Evolutionary conservation across 2,888 invertebrate genomes (phyloP).

Genomic region (Toxonevra muliebris): DNA sequence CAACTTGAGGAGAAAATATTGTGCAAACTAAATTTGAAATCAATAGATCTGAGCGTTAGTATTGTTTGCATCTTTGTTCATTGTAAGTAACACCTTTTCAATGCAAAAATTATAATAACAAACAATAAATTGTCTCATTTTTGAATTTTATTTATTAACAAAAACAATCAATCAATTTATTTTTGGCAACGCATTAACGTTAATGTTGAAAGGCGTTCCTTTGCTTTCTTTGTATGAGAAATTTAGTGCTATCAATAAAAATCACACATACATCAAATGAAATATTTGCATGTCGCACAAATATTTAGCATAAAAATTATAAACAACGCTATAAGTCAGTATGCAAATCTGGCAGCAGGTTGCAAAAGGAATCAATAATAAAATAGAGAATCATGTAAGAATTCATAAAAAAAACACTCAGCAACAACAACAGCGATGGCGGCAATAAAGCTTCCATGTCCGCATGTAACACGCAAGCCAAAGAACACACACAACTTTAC

Average conservation of each 20-base stretch:
- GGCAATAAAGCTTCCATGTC: background rate
- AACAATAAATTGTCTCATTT: too few species aligned
- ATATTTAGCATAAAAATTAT: background rate
- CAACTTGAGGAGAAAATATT: too few species aligned
- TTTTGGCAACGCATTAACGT: background rate
- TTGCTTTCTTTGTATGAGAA: background rate
- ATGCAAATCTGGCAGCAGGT: background rate
- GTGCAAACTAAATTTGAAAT: too few species aligned
- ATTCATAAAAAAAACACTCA: background rate
- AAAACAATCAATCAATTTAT: background rate
- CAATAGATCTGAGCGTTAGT: too few species aligned
- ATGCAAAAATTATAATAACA: too few species aligned
- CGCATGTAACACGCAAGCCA: conserved; percentile 17
- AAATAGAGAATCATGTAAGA: background rate
- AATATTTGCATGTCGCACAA: background rate
- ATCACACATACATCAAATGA: background rate
- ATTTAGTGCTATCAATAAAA: background rate
- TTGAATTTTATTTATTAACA: background rate
- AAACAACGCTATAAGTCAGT: background rate
- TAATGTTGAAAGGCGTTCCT: background rate
- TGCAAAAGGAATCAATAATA: background rate
- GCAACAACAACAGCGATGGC: background rate
- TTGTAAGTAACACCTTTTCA: too few species aligned
- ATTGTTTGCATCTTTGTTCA: too few species aligned
- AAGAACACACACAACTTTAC: background rate